Evolutionary conservation across 2,113 vertebrate species (phyloP), one percentile per base, ranked within the genome.

Genomic region (Misgurnus mizolepis): DNA sequence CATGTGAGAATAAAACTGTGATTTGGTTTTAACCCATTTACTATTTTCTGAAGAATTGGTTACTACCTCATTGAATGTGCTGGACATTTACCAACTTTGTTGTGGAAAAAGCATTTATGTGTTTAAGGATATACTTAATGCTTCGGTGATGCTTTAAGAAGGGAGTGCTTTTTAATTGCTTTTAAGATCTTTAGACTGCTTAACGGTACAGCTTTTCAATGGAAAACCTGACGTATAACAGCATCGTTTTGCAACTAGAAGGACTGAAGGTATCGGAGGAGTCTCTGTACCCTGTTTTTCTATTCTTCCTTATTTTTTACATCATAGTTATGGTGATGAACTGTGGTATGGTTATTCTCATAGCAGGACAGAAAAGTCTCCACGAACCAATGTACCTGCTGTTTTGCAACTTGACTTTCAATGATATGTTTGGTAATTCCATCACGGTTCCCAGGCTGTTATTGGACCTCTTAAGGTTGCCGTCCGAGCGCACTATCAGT

Each of bases 401-500:
- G 2, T 58, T 58, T 7, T 58, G 55, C 8, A 58, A 58, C 17
- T 18, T 58, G n/a, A n/a, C 55, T 6, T 58, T 58, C 12, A 90
- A 84, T 14, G 87, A 91, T 15, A 60, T 89, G 0, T 0, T 90
- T 0, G 89, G 88, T 0, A 86, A 84, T 12, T 83, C 88, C 0
- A 66, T 69, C 56, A 11, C 84, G 41, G 3, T 91, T 0, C 90
- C 89, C 0, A 75, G 81, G 4, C 0, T 90, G 43, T 64, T 91
- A 3, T 0, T 0, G 0, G 84, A 91, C 2, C 41, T 88, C 0
- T 7, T 91, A 55, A n/a, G 0, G 0, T 70, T 86, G 0, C 78
- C 83, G 0, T 74, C 78, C 4, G 80, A 85, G 4, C 85, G 86
- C 10, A 45, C 79, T 65, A 89, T 91, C 40, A 65, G n/a, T 12